Evolutionary conservation across 2,888 invertebrate species (phyloP), one percentile per base, ranked within the genome.

Genomic region (Cantharis rufa): DNA sequence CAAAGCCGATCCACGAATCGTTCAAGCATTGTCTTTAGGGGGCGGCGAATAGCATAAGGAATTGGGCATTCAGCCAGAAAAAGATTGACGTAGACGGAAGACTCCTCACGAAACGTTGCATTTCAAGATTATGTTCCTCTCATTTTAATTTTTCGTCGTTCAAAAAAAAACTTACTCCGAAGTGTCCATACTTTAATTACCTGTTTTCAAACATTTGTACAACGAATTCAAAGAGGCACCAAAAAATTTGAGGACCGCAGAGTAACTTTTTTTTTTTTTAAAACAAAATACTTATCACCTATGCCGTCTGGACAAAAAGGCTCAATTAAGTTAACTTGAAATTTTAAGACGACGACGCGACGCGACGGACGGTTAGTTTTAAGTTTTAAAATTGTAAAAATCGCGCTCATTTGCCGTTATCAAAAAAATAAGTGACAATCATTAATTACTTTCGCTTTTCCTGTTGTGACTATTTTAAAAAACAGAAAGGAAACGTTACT

Each of bases 1-100:
- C 89, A 98, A 99, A 90, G 98, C 98, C 75, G 98, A 99, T 89
- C 98, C 98, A 48, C 93, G 98, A 88, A 99, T 99, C 88, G 98
- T 99, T 77, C 98, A 98, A 89, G 98, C 98, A 72, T 91, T 98
- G 80, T 95, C 95, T 70, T 91, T 96, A 82, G 96, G 96, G 86
- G 93, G 94, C n/a, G 48, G 48, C 90, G 94, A 94, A 88, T 89
- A 89, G 87, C 88, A 86, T 80, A 85, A 74, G 85, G 87, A 85
- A n/a, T 85, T 83, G 70, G 86, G 86, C 82, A 86, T 86, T 72
- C 81, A 82, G 80, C 86, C 87, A 79, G 86, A 86, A 70, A 82
- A 82, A 79, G 83, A 85, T 80, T 87, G 87, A 87, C 86, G 84
- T 72, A 77, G 72, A 74, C 79, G 69, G 72, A 71, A 75, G 70